Base-by-base conservation (phyloP, 2,888 invertebrate genomes). In the Lycophotia porphyrea region DNA sequence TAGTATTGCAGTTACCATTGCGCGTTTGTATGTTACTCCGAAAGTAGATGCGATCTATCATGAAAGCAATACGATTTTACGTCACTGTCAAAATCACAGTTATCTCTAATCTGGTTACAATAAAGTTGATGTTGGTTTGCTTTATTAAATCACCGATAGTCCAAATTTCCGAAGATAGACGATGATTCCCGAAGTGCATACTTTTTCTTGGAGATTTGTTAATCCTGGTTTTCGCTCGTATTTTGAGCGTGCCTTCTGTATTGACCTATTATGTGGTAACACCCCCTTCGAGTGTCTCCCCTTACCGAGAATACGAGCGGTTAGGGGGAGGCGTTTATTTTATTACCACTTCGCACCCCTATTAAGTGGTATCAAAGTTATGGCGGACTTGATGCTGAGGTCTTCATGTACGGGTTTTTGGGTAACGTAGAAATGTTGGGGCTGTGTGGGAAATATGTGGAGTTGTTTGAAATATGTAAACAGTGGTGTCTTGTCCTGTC, bases 331-430 rank as follows among this genome's bases (percentile, higher is more conserved):
- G 66, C 84, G 81, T 87, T 87, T 87, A 85, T 87, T 87, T 87
- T 84, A 87, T 80, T 70, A 80, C 69, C 68, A 87, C 81, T 87
- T 87, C 74, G 67, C 87, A 77, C 78, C 81, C 74, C 78, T 80
- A 85, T 87, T 87, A 87, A 84, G 83, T 76, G 84, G 83, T 80
- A 81, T 78, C 60, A 71, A 76, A 80, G 85, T 84, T 85, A 87
- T 80, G 60, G 66, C 63, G n/a, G 67, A 67, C 55, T 84, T 84
- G 74, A 72, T 80, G 65, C 66, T 36, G 52, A 71, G 76, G 34
- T 84, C 84, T 83, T 82, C 82, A 82, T 82, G 69, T 74, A 63
- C 31, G 42, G 36, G 70, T 68, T 71, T 64, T 52, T 42, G 78
- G 60, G 55, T 39, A 70, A 39, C 15, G 27, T 39, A 49, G 71